phyloP scores from a whole-genome alignment of 2,888 invertebrate species.

The Cephus rjabovi region DNA sequence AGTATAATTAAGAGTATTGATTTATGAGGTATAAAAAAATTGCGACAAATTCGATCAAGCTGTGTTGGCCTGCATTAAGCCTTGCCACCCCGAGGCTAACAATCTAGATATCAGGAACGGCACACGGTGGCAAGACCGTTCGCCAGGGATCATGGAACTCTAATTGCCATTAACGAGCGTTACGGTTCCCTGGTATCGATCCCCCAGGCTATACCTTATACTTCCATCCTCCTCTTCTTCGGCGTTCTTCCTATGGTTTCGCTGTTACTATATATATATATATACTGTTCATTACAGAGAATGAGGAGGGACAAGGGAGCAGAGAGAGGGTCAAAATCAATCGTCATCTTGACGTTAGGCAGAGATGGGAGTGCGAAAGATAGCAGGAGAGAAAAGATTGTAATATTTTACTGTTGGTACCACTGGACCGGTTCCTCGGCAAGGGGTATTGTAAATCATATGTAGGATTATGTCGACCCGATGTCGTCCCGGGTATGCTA shows the following conservation, averaged over 20 bases:
- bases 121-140: neutral
- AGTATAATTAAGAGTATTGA: neutral
- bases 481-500: conserved; percentile 46
- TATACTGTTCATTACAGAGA: neutral
- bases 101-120: neutral
- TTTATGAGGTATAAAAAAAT: neutral
- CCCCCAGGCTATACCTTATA: neutral
- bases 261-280: neutral
- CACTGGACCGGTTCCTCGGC: conserved; percentile 43
- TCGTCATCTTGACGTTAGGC: neutral
- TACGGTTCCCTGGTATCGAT: neutral
- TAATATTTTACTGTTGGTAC: neutral
- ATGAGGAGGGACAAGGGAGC: neutral
- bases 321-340: neutral
- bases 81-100: neutral
- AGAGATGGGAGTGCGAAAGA: neutral
- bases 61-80: neutral
- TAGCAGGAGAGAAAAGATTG: neutral
- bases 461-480: conserved; percentile 41
- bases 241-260: neutral
- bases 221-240: neutral
- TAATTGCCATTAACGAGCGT: neutral
- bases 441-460: conserved; percentile 51
- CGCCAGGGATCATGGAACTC: neutral
- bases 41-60: neutral